phyloP scores from a whole-genome alignment of 2,113 vertebrate genomes.

The Todiramphus saurophagus region DNA sequence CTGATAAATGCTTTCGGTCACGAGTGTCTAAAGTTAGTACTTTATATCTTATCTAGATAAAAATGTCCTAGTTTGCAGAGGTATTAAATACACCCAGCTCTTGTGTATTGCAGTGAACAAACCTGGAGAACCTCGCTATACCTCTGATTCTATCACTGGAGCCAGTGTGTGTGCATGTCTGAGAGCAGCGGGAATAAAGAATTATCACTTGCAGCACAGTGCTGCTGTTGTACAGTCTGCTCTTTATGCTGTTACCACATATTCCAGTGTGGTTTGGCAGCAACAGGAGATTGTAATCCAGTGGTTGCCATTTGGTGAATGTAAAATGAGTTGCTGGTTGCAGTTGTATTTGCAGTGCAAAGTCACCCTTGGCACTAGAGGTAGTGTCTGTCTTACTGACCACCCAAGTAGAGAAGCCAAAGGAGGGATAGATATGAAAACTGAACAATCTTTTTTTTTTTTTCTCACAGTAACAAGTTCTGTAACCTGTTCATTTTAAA shows the following conservation, averaged over 20 bases:
- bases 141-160: not conserved
- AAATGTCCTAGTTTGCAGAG: not conserved
- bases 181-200: not conserved
- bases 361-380: not conserved
- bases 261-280: not conserved
- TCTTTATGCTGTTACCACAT: not conserved
- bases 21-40: not conserved
- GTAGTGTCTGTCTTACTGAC: not conserved
- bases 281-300: not conserved
- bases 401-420: not conserved
- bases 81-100: not conserved
- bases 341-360: not conserved
- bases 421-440: not conserved
- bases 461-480: not conserved
- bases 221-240: not conserved
- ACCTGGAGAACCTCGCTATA: not conserved
- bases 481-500: not conserved
- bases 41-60: not conserved
- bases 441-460: not conserved
- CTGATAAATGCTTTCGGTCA: not conserved
- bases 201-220: not conserved
- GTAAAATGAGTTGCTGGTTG: not conserved
- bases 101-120: not conserved
- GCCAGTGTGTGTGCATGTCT: not conserved
- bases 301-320: not conserved